phyloP scores from a whole-genome alignment of 2,888 invertebrate genomes.

The Apoda limacodes region DNA sequence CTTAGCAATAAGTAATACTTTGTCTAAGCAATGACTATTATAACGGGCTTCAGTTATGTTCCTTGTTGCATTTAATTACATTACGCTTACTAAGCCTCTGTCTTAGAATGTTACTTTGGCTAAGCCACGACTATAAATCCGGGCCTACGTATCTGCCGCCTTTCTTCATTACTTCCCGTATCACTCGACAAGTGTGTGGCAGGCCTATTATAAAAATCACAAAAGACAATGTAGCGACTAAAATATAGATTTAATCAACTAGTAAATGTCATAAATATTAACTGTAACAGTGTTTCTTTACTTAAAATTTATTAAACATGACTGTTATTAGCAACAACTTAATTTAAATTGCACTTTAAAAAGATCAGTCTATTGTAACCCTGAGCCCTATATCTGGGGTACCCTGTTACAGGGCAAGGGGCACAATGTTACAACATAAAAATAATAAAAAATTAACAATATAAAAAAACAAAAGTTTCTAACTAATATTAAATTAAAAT shows the following conservation, averaged over 20 bases:
- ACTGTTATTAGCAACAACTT: slow-evolving; percentile 9
- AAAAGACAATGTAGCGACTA: slow-evolving; percentile 4
- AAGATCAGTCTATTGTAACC: slow-evolving; percentile 5
- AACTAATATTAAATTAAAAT: no score
- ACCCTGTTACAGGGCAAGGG: slow-evolving; percentile 1
- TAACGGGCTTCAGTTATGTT: no score
- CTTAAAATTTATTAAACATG: slow-evolving; percentile 8
- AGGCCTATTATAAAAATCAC: slow-evolving; percentile 2
- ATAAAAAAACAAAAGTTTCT: no score
- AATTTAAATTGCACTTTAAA: slow-evolving; percentile 13
- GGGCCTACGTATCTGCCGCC: no score
- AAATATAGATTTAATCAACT: slow-evolving; percentile 9
- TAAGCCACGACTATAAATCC: no score
- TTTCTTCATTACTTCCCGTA: no score
- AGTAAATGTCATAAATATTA: slow-evolving; percentile 7
- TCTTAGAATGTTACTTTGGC: no score
- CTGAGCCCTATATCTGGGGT: slow-evolving; percentile 1
- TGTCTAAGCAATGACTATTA: no score
- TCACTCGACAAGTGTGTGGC: no score
- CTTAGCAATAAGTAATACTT: no score
- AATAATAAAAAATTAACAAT: background rate
- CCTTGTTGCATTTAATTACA: no score
- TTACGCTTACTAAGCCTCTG: no score
- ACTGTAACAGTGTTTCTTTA: slow-evolving; percentile 10
- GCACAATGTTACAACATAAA: background rate